Percentiles rank a stretch among this genome's conserved stretches.
Conservation (phyloP, 35 echinoderm and acorn worm genomes). For the Ophiothrix spiculata region DNA sequence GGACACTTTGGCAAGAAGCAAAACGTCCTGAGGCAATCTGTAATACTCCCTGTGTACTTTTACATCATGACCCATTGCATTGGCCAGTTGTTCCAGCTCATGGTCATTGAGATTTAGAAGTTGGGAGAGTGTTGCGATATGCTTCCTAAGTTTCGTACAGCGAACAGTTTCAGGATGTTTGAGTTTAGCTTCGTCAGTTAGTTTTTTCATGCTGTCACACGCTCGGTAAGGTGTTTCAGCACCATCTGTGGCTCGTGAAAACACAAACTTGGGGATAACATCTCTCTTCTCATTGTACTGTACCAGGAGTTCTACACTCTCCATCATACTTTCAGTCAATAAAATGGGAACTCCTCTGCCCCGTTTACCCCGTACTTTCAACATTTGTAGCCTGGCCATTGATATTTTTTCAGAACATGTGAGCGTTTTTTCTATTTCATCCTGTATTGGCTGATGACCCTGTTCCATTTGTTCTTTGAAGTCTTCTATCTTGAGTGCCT, state of each 20-base stretch:
- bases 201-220: not conserved
- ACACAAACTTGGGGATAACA: not conserved
- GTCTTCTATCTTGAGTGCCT: too few species aligned
- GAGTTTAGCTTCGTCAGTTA: not conserved
- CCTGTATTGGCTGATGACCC: too few species aligned
- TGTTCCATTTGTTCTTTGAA: too few species aligned
- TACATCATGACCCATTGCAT: constrained; percentile 50
- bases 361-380: too few species aligned
- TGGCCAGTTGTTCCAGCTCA: constrained; percentile 55
- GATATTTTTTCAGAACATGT: too few species aligned
- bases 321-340: too few species aligned
- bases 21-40: constrained; percentile 37
- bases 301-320: too few species aligned
- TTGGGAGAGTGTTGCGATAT: constrained; percentile 61
- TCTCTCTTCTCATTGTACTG: too few species aligned
- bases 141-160: constrained; percentile 37
- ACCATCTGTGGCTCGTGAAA: not conserved
- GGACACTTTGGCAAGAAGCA: constrained; percentile 57
- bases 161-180: constrained; percentile 17
- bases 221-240: not conserved
- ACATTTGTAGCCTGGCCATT: too few species aligned
- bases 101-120: constrained; percentile 38
- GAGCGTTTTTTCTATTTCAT: too few species aligned
- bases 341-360: too few species aligned
- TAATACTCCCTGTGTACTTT: constrained; percentile 53